Evolutionary conservation across 2,113 vertebrate genomes (phyloP).

Genomic region (Atrichornis clamosus): DNA sequence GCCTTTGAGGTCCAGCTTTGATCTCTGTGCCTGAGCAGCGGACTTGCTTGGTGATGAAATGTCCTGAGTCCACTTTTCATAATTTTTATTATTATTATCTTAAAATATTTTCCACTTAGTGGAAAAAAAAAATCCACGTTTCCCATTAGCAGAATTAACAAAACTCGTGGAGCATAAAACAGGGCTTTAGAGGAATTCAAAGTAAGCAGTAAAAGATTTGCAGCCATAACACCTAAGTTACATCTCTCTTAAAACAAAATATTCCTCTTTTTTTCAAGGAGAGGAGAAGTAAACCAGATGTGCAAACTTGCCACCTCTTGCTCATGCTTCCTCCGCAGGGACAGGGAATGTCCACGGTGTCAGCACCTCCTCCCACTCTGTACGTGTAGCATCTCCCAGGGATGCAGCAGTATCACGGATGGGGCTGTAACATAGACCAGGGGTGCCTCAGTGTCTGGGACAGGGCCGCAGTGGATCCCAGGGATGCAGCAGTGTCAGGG

Average conservation of each 20-base stretch:
- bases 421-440: not conserved
- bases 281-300: slow-evolving; percentile 54
- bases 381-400: not conserved
- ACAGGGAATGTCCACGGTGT: not conserved
- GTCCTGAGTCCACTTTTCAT: not conserved
- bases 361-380: not conserved
- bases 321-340: fast-evolving
- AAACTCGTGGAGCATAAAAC: not conserved
- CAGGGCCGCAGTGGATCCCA: not conserved
- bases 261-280: not conserved
- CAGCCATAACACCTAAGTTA: slow-evolving; percentile 63
- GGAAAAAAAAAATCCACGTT: not conserved
- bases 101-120: slow-evolving; percentile 7
- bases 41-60: not conserved
- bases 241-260: slow-evolving; percentile 61
- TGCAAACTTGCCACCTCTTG: not conserved
- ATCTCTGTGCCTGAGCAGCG: not conserved
- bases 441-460: not conserved
- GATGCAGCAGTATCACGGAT: no score
- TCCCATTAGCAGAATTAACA: not conserved
- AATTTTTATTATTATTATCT: slow-evolving; percentile 20
- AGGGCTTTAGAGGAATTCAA: slow-evolving; percentile 38
- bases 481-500: not conserved
- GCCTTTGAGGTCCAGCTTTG: not conserved
- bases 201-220: slow-evolving; percentile 56